A percentile compares a stretch with the other conserved stretches of the same genome.
Evolutionary conservation across 2,888 invertebrate species (phyloP).

Genomic region (Drosophila infuscata): DNA sequence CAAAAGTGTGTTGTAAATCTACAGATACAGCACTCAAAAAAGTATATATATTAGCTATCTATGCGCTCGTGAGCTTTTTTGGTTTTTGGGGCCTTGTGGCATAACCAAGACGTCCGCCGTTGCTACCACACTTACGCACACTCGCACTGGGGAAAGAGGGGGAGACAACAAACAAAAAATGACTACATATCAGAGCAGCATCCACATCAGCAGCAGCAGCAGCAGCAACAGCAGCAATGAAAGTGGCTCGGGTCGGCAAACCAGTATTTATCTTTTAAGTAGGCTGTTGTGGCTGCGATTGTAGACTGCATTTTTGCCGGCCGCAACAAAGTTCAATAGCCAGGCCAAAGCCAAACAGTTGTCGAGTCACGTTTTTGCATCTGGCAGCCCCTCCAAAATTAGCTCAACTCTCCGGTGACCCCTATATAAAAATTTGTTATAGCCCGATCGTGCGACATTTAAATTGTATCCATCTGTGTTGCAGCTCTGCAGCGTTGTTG

Average conservation of each 20-base stretch:
- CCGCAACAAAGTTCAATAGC: conserved; percentile 71
- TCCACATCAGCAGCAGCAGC: conserved; percentile 1
- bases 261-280: conserved; percentile 71
- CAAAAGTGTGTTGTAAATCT: conserved; percentile 72
- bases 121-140: conserved; percentile 66
- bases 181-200: conserved; percentile 16
- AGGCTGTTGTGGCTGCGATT: conserved; percentile 59
- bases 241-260: conserved; percentile 56
- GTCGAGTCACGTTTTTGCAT: conserved; percentile 62
- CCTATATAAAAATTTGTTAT: conserved; percentile 41
- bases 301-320: conserved; percentile 55
- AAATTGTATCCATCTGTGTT: conserved; percentile 36
- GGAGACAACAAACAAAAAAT: conserved; percentile 8
- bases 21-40: conserved; percentile 32
- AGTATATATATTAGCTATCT: conserved; percentile 43
- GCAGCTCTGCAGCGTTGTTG: conserved; percentile 25
- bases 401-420: conserved; percentile 62
- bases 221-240: conserved; percentile 49
- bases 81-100: conserved; percentile 39
- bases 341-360: conserved; percentile 56
- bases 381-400: conserved; percentile 58
- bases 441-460: conserved; percentile 69
- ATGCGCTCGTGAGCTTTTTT: conserved; percentile 34
- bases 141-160: conserved; percentile 36
- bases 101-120: conserved; percentile 15